A percentile compares a stretch with the other conserved stretches of the same genome.
phyloP scores from a whole-genome alignment of 2,888 invertebrate genomes.

The Aricia artaxerxes region DNA sequence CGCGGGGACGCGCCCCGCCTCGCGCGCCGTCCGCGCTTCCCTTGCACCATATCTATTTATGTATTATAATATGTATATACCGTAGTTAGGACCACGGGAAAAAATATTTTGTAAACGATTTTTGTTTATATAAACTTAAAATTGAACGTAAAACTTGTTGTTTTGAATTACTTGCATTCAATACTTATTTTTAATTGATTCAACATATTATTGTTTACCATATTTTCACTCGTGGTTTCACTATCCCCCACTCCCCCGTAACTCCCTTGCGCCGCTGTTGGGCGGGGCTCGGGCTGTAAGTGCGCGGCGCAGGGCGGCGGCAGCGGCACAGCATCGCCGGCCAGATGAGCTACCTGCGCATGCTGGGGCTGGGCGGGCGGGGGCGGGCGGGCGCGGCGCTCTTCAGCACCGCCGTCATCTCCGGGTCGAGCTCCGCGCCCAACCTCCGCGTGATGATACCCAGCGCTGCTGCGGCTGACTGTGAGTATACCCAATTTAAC shows the following conservation, averaged over 20 bases:
- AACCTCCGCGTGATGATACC: constrained; percentile 94
- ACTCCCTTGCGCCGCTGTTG: constrained; percentile 35
- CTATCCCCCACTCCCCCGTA: constrained; percentile 7
- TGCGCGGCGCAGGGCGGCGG: constrained; percentile 84
- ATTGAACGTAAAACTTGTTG: not conserved
- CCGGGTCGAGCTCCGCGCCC: constrained; percentile 95
- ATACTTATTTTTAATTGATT: not conserved
- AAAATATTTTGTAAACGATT: not conserved
- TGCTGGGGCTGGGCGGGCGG: constrained; percentile 87
- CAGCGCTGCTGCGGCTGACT: constrained; percentile 86
- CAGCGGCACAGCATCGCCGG: constrained; percentile 98
- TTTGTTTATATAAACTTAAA: not conserved
- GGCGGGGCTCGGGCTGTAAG: constrained; percentile 59
- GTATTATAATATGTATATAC: constrained; percentile 40
- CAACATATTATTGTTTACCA: not conserved
- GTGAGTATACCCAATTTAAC: constrained; percentile 72
- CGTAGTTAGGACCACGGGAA: not conserved
- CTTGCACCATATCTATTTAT: constrained; percentile 38
- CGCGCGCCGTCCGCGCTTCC: constrained; percentile 54
- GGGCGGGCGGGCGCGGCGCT: constrained; percentile 88
- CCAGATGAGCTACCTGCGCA: constrained; percentile 96
- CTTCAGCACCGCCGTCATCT: constrained; percentile 97
- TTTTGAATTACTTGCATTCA: not conserved
- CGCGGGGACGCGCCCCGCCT: constrained; percentile 46
- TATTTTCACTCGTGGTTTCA: not conserved